Percentiles rank a stretch among this genome's conserved stretches.
These are phyloP conservation scores for Gymnorhina tibicen DNA, from an alignment of 2,113 vertebrate genomes.

Conservation along the genomic window DNA sequence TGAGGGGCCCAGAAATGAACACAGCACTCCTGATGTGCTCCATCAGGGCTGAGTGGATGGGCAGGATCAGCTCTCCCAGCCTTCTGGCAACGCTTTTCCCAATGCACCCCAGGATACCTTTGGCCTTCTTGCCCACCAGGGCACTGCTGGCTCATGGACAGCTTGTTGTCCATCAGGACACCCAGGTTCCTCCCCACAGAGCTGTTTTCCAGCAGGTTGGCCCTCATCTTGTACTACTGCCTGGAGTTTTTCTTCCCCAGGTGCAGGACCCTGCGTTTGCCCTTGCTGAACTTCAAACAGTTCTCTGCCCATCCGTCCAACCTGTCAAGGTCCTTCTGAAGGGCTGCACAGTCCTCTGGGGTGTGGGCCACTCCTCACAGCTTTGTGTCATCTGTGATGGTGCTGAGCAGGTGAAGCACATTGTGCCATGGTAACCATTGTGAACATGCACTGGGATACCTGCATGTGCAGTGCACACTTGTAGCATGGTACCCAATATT, in stretches of 20 bases:
- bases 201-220: not conserved
- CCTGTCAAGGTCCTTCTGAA: not conserved
- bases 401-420: not conserved
- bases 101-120: too few relatives aligned
- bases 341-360: not conserved
- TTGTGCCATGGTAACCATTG: accelerated
- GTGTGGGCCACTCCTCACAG: not conserved
- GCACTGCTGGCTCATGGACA: not conserved
- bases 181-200: not conserved
- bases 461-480: too few relatives aligned
- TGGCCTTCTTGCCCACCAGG: not conserved
- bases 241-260: not conserved
- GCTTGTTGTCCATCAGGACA: too few relatives aligned
- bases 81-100: too few relatives aligned
- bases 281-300: not conserved
- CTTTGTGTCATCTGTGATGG: accelerated
- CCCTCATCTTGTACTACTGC: not conserved
- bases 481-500: not conserved
- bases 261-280: not conserved
- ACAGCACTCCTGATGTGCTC: not conserved
- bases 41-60: not conserved
- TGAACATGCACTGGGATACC: not conserved
- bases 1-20: not conserved
- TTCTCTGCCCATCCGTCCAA: not conserved
- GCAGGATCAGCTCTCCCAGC: not conserved